Base-by-base conservation (phyloP, 2,888 invertebrate species). In the Phaedon cochleariae region DNA sequence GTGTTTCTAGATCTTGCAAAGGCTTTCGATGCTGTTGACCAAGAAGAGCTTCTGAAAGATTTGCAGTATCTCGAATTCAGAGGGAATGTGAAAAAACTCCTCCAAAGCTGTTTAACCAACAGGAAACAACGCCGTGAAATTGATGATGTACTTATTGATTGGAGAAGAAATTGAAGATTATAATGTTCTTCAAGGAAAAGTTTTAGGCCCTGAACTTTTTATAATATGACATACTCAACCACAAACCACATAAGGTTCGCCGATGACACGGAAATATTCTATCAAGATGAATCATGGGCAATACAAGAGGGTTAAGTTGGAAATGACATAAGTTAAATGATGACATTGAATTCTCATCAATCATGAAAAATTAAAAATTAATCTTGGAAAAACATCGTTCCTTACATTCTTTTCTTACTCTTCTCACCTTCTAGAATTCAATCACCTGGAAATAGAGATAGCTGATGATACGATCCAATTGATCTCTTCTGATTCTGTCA, bases 11-110 rank as follows among this genome's bases (percentile, higher is more conserved):
- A 58, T 45, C 22, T 26, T 12, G 58, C 46, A 26, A 58, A 46
- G 6, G 26, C 53, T 10, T 54, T 54, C 53, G 59, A 59, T 22
- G 49, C 59, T 6, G 48, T 58, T 21, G n/a, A 46, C 18, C 59
- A 49, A 31, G 31, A 9, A 20, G 15, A 26, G 18, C 59, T 59
- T 18, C 17, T 18, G 17, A 31, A 46, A 3, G 59, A 48, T 18
- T 37, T 48, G 31, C 12, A 49, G 12, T 10, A 59, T 53, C 12
- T 53, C n/a, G 53, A 17, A 53, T 53, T 31, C 15, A 31, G 53
- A 22, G 53, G 18, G 1, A 53, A 53, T 15, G 29, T 26, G 15
- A 17, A 18, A 15, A 29, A 53, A 15, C 1, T 52, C 2, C n/a
- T 53, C 10, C 17, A 53, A 31, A 53, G 22, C 31, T 53, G 31